These are phyloP conservation scores for Bradypodion ventrale DNA, from an alignment of 2,797 vertebrate species.

Conservation along the genomic window DNA sequence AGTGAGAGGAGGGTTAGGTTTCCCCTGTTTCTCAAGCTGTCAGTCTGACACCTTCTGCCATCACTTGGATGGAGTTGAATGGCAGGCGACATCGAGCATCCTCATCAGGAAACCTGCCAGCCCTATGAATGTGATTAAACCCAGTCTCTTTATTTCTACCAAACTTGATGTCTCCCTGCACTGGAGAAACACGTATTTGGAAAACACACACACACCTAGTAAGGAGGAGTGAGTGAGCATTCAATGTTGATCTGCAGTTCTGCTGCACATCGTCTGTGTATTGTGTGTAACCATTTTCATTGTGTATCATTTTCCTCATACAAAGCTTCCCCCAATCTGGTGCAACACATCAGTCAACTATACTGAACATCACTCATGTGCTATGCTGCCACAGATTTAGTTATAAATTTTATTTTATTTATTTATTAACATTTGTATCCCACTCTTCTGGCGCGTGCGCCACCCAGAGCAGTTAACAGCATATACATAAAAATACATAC, in stretches of 20 bases:
- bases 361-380: neutral
- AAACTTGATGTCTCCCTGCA: neutral
- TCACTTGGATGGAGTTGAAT: neutral
- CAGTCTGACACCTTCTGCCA: constrained; percentile 19
- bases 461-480: no score
- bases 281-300: neutral
- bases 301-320: neutral
- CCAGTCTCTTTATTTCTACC: neutral
- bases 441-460: no score
- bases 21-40: neutral
- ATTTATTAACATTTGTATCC: no score
- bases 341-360: neutral
- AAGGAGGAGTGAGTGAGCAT: neutral
- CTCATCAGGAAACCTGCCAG: constrained; percentile 15
- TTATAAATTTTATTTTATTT: no score
- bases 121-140: neutral
- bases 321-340: neutral
- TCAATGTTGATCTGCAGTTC: neutral
- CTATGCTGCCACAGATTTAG: no score
- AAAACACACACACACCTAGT: neutral
- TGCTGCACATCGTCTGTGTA: no score
- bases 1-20: neutral
- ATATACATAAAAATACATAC: no score
- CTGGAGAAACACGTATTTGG: neutral
- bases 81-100: neutral